These are phyloP conservation scores for Caenorhabditis sp. DNA, from an alignment of 2,888 invertebrate species.

Conservation along the genomic window DNA sequence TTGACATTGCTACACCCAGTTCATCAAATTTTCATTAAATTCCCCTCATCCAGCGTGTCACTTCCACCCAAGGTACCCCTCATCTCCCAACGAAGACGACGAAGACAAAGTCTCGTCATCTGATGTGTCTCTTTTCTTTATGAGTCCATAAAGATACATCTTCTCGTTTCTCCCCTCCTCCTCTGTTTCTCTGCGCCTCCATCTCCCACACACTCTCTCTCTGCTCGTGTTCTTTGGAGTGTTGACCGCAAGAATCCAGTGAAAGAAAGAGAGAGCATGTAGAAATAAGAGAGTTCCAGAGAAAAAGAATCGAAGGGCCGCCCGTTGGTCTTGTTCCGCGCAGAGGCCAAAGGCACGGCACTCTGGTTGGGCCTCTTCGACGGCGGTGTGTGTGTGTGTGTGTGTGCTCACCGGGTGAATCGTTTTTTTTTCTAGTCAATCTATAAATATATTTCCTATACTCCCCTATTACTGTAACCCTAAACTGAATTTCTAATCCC, in stretches of 20 bases:
- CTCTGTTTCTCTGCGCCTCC: not conserved
- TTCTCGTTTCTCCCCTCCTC: not conserved
- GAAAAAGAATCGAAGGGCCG: not conserved
- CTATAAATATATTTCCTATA: not conserved
- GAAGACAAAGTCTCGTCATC: not conserved
- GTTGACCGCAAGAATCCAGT: not conserved
- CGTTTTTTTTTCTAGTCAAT: conserved; percentile 7
- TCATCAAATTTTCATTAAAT: not conserved
- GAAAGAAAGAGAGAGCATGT: not conserved
- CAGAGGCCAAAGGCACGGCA: not conserved
- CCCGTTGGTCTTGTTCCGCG: not conserved
- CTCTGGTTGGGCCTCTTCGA: conserved; percentile 4
- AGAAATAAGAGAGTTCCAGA: not conserved
- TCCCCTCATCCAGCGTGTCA: not conserved
- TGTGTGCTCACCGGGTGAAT: not conserved
- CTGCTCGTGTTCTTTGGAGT: no score
- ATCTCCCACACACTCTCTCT: conserved; percentile 2
- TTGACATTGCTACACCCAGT: no score
- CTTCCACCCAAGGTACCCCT: not conserved
- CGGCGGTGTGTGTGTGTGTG: not conserved
- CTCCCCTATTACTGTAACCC: not conserved
- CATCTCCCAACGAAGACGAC: not conserved
- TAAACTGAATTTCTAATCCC: no score
- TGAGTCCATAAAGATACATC: conserved; percentile 19
- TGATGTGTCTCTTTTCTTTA: not conserved